Conservation (phyloP, 2,888 invertebrate genomes). For the Campoplex capitator region DNA sequence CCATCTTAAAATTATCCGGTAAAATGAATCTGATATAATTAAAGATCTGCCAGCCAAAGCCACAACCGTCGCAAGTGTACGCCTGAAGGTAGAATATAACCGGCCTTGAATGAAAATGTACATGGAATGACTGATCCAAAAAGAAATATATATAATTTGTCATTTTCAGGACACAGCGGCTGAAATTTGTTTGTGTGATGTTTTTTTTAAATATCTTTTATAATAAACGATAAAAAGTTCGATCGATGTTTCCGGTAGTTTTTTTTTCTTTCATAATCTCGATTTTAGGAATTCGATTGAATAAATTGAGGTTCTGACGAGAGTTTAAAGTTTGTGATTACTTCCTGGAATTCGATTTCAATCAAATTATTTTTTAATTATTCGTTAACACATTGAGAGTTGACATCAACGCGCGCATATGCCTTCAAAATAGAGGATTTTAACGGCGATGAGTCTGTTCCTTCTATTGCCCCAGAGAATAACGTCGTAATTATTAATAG, state of each 20-base stretch:
- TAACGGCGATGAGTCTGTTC: slow-evolving; percentile 58
- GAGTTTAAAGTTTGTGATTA: background rate
- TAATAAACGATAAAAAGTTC: background rate
- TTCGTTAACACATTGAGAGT: background rate
- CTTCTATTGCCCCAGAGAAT: slow-evolving; percentile 30
- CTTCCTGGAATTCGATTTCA: background rate
- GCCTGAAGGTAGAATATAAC: no score
- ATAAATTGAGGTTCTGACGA: background rate
- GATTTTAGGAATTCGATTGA: background rate
- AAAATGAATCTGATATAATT: no score
- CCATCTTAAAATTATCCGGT: no score
- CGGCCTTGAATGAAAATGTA: background rate
- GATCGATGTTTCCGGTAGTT: background rate
- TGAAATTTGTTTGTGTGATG: background rate
- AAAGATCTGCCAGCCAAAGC: no score
- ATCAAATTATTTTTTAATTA: background rate
- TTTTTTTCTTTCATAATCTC: background rate
- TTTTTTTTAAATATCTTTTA: background rate
- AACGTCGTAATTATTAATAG: slow-evolving; percentile 56
- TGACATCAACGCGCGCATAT: slow-evolving; percentile 52
- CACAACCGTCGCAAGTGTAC: no score
- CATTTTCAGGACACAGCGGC: background rate
- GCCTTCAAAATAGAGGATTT: slow-evolving; percentile 66
- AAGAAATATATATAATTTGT: background rate
- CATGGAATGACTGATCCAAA: background rate